Conservation (phyloP, 2,888 invertebrate species). For the Helobdella robusta region DNA sequence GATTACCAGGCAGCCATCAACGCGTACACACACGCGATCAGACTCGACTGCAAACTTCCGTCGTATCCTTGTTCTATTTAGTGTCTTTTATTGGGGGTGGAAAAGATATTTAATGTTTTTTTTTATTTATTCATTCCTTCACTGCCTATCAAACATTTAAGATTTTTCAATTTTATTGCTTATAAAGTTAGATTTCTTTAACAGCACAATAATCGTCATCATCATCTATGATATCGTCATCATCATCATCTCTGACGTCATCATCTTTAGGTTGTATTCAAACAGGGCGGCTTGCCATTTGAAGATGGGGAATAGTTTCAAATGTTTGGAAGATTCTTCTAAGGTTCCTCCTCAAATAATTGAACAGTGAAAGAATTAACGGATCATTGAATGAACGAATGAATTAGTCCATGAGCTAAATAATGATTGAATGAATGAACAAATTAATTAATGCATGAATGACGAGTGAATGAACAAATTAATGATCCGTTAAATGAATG, state of each 20-base stretch:
- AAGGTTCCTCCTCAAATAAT: too few species aligned
- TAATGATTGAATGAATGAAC: too few species aligned
- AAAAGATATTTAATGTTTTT: too few species aligned
- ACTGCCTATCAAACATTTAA: not conserved
- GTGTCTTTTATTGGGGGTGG: too few species aligned
- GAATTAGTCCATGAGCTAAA: too few species aligned
- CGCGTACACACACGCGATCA: conserved; percentile 70
- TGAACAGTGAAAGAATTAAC: too few species aligned
- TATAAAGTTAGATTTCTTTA: not conserved
- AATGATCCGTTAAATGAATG: too few species aligned
- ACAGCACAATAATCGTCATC: not conserved
- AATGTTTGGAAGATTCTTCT: conserved; percentile 58
- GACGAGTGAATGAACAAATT: too few species aligned
- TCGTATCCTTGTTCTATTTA: conserved; percentile 53
- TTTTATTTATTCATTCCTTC: not conserved
- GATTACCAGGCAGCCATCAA: conserved; percentile 72
- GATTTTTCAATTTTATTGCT: not conserved
- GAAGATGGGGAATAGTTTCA: conserved; percentile 64
- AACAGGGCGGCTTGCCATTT: conserved; percentile 73
- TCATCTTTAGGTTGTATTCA: conserved; percentile 55
- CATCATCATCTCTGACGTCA: conserved; percentile 12
- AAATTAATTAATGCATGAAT: too few species aligned
- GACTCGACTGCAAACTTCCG: conserved; percentile 63
- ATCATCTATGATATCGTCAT: not conserved
- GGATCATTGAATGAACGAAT: too few species aligned